Conservation (phyloP, 1,140 invertebrate genomes). For the Drosophila pseudoananassae region DNA sequence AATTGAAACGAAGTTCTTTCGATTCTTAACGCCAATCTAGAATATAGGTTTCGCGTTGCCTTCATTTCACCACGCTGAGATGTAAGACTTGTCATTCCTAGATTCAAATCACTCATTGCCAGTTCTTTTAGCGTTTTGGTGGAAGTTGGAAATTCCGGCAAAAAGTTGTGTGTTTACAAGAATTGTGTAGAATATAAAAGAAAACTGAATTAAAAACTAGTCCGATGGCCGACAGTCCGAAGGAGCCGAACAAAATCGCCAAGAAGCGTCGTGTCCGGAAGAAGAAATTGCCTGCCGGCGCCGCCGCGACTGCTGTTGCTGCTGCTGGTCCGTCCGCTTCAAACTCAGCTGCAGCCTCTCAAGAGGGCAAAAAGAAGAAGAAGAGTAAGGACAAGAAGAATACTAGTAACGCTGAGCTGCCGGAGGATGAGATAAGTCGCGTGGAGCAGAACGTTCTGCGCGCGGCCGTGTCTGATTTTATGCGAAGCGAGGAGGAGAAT, state of each 20-base stretch:
- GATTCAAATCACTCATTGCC: background rate
- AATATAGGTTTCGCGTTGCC: background rate
- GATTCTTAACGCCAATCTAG: background rate
- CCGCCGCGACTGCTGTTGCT: no score
- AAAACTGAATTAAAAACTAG: background rate
- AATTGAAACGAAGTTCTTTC: background rate
- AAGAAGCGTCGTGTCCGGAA: background rate
- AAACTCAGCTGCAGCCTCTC: no score
- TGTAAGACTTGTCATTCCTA: background rate
- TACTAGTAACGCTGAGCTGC: background rate
- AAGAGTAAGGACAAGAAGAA: background rate
- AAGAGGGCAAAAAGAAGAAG: background rate
- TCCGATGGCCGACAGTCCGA: background rate
- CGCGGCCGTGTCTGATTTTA: conserved; percentile 44
- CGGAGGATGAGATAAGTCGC: background rate
- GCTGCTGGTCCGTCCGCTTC: no score
- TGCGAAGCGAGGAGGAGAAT: conserved; percentile 18
- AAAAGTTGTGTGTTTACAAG: background rate
- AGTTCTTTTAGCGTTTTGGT: background rate
- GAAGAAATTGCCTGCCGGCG: background rate
- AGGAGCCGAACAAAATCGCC: background rate
- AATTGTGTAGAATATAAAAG: background rate
- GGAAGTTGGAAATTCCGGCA: background rate
- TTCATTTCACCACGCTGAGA: background rate
- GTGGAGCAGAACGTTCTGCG: conserved; percentile 34